Evolutionary conservation across 2,113 vertebrate species (phyloP).

Genomic region (Megaptera novaeangliae): DNA sequence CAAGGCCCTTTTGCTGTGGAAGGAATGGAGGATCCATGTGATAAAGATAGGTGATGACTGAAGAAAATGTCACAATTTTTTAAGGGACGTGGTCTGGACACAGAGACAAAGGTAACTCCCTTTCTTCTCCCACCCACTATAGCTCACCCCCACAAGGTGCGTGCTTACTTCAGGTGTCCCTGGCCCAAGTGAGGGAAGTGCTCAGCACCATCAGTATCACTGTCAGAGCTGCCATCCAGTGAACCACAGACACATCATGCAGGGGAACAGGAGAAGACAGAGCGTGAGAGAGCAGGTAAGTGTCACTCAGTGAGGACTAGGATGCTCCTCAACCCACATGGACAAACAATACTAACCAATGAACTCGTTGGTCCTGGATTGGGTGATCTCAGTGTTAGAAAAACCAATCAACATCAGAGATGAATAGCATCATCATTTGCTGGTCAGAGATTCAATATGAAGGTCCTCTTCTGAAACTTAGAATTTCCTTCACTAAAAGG

Average conservation of each 20-base stretch:
- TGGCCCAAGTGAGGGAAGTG: neutral
- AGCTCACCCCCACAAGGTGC: neutral
- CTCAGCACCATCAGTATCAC: neutral
- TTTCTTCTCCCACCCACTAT: neutral
- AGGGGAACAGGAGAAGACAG: neutral
- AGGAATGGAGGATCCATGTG: neutral
- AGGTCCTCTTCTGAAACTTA: neutral
- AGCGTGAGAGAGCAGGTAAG: neutral
- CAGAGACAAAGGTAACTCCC: neutral
- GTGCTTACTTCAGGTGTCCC: neutral
- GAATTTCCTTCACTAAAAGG: neutral
- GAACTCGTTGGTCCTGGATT: neutral
- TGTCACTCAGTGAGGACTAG: neutral
- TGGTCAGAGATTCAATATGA: neutral
- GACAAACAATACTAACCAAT: neutral
- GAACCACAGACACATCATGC: neutral
- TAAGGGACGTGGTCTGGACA: neutral
- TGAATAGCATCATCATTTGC: neutral
- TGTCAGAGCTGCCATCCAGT: neutral
- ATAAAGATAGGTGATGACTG: accelerated
- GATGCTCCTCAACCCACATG: neutral
- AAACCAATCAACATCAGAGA: neutral
- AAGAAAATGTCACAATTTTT: neutral
- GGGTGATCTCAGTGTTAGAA: neutral
- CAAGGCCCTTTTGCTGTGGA: neutral